phyloP scores from a whole-genome alignment of 1,140 invertebrate species.

The Camponotus vicinus region DNA sequence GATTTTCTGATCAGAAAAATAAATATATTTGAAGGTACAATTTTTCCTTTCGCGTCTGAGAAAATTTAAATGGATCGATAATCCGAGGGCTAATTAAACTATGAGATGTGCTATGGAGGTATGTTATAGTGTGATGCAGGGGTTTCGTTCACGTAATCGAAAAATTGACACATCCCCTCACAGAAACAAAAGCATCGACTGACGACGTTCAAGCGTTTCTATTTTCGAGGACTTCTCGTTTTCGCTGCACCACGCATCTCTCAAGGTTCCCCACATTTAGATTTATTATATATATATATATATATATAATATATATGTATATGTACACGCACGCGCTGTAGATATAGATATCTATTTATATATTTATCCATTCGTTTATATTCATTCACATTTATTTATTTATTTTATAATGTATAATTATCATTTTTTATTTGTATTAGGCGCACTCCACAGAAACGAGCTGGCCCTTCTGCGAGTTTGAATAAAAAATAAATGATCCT shows the following conservation, averaged over 20 bases:
- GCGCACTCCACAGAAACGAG: slow-evolving; percentile 74
- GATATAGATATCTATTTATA: slow-evolving; percentile 33
- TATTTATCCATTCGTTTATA: slow-evolving; percentile 39
- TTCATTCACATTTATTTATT: slow-evolving; percentile 48
- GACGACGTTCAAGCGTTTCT: slow-evolving; percentile 60
- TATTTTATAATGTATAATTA: slow-evolving; percentile 59
- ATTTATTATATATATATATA: slow-evolving; percentile 37
- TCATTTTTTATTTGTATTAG: slow-evolving; percentile 53
- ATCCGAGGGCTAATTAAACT: slow-evolving; percentile 78
- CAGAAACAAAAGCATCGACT: slow-evolving; percentile 66
- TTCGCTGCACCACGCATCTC: slow-evolving; percentile 41
- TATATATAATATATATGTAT: slow-evolving; percentile 41
- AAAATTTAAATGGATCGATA: slow-evolving; percentile 66
- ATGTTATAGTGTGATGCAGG: slow-evolving; percentile 79
- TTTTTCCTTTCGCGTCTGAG: neutral
- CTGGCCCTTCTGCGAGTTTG: slow-evolving; percentile 67
- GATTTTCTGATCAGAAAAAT: slow-evolving; percentile 65
- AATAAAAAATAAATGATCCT: slow-evolving; percentile 76
- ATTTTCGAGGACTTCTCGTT: slow-evolving; percentile 57
- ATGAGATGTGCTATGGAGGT: slow-evolving; percentile 76
- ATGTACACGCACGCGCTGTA: slow-evolving; percentile 28
- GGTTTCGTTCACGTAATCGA: slow-evolving; percentile 66
- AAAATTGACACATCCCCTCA: slow-evolving; percentile 70
- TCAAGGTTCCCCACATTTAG: slow-evolving; percentile 68
- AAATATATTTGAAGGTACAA: slow-evolving; percentile 54